Conservation (phyloP, 2,888 invertebrate species). For the Sphinx pinastri region DNA sequence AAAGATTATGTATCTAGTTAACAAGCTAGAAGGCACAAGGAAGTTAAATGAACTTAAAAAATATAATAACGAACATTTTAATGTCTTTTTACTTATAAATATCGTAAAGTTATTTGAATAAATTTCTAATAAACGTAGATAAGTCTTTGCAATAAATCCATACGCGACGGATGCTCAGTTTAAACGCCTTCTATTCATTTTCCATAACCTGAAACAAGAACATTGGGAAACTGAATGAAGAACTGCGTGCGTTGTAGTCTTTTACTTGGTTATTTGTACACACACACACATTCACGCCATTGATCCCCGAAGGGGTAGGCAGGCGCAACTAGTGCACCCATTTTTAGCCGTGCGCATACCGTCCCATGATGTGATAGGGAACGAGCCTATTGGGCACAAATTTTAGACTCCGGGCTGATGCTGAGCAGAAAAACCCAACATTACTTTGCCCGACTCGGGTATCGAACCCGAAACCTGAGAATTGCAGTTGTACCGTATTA, state of each 20-base stretch:
- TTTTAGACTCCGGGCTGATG: too few species aligned
- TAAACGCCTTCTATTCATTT: constrained; percentile 44
- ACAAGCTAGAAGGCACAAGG: not conserved
- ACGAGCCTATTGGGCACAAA: too few species aligned
- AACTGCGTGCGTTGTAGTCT: not conserved
- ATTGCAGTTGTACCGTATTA: too few species aligned
- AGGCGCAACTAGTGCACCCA: too few species aligned
- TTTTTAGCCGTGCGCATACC: too few species aligned
- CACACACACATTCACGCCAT: too few species aligned
- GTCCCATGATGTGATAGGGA: too few species aligned
- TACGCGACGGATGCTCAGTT: constrained; percentile 30
- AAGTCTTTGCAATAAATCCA: constrained; percentile 50
- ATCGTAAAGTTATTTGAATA: constrained; percentile 11
- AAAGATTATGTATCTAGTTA: not conserved
- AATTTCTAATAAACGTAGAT: constrained; percentile 34
- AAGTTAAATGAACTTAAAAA: not conserved
- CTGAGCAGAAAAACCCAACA: too few species aligned
- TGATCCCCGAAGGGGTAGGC: too few species aligned
- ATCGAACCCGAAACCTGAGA: too few species aligned
- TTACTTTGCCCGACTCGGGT: too few species aligned
- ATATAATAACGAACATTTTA: constrained; percentile 5
- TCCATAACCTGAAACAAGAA: constrained; percentile 68
- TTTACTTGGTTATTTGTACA: too few species aligned
- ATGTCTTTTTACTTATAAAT: constrained; percentile 9
- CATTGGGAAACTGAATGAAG: not conserved